Evolutionary conservation across 2,888 invertebrate genomes (phyloP), one percentile per base, ranked within the genome.

Genomic region (Brenthis ino): DNA sequence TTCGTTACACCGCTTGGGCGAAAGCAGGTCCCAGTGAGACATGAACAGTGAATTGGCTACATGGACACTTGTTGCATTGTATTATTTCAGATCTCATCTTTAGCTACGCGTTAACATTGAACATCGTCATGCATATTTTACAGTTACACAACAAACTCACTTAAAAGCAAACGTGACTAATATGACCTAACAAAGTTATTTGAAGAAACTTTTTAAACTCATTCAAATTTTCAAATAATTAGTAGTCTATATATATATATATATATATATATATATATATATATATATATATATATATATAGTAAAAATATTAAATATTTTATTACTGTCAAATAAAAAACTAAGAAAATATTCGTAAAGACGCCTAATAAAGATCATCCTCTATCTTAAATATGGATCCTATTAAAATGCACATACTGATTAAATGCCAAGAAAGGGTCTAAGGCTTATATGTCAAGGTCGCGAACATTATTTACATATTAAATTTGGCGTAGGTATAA

Each of bases 1-100:
- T 86, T 87, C 87, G 86, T 84, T 86, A 91, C 87, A 85, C 88
- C 82, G 84, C 83, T 86, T 86, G 87, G 90, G 91, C 91, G 91
- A 92, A 93, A 92, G 91, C 87, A 82, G 83, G 82, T 82, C 76
- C 83, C 80, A 77, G 79, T 82, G 80, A 82, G 82, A 82, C 83
- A 82, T 82, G 82, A 84, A 82, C 82, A 83, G 82, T 82, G 83
- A 85, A 88, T 87, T 81, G 85, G 68, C 68, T 70, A 85, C 82
- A 81, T 78, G 80, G 79, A 81, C 83, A 81, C 80, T 79, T 77
- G 77, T 77, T 53, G 16, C 75, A 86, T 88, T 88, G 87, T 88
- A 87, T 86, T 85, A 85, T 85, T 85, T 88, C 80, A 84, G 79
- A 81, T 82, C 78, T 82, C 79, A 77, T 81, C 79, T 68, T 63